Evolutionary conservation across 2,113 vertebrate species (phyloP), one percentile per base, ranked within the genome.

Genomic region (Saiga tatarica): DNA sequence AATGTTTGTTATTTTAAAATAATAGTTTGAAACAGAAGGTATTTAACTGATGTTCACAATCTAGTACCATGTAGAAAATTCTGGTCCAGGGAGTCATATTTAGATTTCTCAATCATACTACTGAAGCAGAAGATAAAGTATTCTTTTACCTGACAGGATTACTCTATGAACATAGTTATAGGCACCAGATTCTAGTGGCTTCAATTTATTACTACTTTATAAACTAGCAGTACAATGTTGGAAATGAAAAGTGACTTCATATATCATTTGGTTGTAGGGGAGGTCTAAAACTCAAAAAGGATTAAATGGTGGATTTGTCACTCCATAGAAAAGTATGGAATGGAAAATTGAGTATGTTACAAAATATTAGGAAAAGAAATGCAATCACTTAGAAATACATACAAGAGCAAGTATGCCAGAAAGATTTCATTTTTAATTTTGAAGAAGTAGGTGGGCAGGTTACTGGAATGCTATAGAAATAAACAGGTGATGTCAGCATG

Each of bases 11-110:
- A 87, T 50, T 87, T 62, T 93, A 82, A 96, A 87, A 36, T 39
- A 47, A 39, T 79, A 1, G 14, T 96, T 97, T 93, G 33, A 97
- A 91, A 84, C n/a, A 88, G 14, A 21, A 6, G 47, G 3, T 76
- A 60, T 93, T 94, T 90, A 94, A 94, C 89, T 98, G 39, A 55
- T 76, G 36, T 88, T 25, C 7, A 50, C 97, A 39, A 9, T 95
- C 89, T 92, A 94, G 17, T 88, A 97, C 98, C n/a, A 45, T 78
- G 47, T 21, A 36, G 7, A 96, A 98, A 95, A 36, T 14, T 2
- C 10, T 98, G 21, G 17, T 2, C 76, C 93, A 97, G 28, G 94
- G 78, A 95, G 26, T 53, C 28, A 55, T 78, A 60, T 86, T 94
- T n/a, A 71, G 76, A 76, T 89, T 96, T 97, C 26, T 85, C 50